Base-by-base conservation (phyloP, 2,113 vertebrate species). In the Trogon surrucura region DNA sequence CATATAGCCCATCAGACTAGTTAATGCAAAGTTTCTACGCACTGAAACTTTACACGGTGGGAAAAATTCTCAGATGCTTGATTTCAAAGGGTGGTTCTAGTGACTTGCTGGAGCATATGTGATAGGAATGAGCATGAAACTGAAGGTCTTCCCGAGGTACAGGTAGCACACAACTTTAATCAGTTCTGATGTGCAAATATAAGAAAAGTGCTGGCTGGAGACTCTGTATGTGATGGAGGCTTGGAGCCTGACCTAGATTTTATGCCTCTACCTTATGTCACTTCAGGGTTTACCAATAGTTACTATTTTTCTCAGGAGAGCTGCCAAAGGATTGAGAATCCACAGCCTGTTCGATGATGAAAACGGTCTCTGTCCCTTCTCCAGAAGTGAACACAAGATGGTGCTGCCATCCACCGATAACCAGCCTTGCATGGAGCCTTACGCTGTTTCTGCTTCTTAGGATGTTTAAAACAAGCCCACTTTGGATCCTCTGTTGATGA, bases 351-450 rank as follows among this genome's bases (percentile, higher is more conserved):
- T 85, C 57, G 32, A 17, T 9, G 67, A 61, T 10, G 26, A 45
- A 56, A 88, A 85, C 45, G 30, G 2, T 20, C 25, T 80, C 71
- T 44, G 36, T 66, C 26, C 8, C 13, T 23, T 47, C 71, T 62
- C 54, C 85, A 93, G 75, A 47, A 92, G 8, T 51, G 88, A 94
- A 95, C 91, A 88, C 92, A 93, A 94, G 94, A 56, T 94, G 92
- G 94, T 97, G 92, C 96, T 97, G 92, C 88, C 67, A 88, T 57
- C 79, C 90, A 89, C 53, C 1, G 20, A 6, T 10, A 77, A n/a
- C n/a, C 41, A 62, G 89, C 36, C 34, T 80, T 50, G 9, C 11
- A 1, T 3, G 11, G 16, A 53, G 41, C 34, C 66, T 81, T 44
- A 54, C 15, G 6, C 17, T 11, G 6, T 53, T 74, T 47, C 30